A percentile compares a stretch with the other conserved stretches of the same genome.
Conservation (phyloP, 1,140 invertebrate species). For the Scylla paramamosain region DNA sequence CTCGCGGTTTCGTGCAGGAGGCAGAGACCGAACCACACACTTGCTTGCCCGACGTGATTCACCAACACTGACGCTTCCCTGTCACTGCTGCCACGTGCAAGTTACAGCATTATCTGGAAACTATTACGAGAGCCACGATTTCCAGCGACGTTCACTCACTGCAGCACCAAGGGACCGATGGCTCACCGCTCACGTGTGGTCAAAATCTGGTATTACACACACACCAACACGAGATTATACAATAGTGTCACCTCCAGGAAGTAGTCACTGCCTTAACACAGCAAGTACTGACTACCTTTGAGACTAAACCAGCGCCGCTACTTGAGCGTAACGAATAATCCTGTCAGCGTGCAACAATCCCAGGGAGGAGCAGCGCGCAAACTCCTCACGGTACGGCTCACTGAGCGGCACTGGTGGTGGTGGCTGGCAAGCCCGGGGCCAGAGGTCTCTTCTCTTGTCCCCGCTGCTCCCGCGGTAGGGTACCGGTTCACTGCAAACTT, state of each 20-base stretch:
- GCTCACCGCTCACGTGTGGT: background rate
- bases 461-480: too few relatives aligned
- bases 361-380: conserved; percentile 44
- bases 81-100: background rate
- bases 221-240: conserved; percentile 35
- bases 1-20: background rate
- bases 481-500: too few relatives aligned
- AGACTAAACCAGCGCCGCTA: conserved; percentile 24
- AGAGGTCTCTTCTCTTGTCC: too few relatives aligned
- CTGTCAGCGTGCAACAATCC: conserved; percentile 66
- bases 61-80: background rate
- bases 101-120: background rate
- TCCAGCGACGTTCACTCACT: background rate
- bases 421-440: background rate
- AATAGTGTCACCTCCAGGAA: conserved; percentile 2
- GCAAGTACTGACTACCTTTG: background rate
- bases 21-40: background rate
- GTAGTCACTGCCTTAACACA: background rate
- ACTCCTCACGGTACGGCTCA: conserved; percentile 52
- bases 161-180: background rate
- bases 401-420: conserved; percentile 61
- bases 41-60: background rate
- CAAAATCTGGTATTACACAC: background rate
- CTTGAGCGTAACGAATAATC: conserved; percentile 50
- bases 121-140: background rate